Base-by-base conservation (phyloP, 2,797 vertebrate species). In the Enteromius mattozi region DNA sequence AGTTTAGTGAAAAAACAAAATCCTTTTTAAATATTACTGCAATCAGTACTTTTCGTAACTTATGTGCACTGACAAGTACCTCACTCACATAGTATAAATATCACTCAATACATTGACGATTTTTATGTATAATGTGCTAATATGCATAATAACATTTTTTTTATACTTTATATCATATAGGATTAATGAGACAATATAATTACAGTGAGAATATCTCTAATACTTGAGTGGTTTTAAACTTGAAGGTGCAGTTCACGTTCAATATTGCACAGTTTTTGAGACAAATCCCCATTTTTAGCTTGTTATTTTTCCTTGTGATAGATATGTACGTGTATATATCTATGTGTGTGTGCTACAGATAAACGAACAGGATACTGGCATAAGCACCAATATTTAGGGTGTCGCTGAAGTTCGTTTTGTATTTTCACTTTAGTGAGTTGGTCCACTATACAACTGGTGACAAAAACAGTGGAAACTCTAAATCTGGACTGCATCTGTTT, bases 231-330 rank as follows among this genome's bases (percentile, higher is more conserved):
- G 54, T 71, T 76, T 80, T 78, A 56, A 61, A 61, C 71, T 81
- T 40, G 78, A 82, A 86, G 76, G 82, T 86, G 82, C 82, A 8
- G 16, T 78, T 83, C 63, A 80, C 49, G 21, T 77, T 85, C 77
- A 77, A 80, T 88, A 88, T 85, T 88, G 87, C 85, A 87, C 87
- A 83, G 69, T 27, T 74, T 80, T 77, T 83, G 30, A 85, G 30
- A 76, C 24, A 54, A 78, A 61, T 63, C 51, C 16, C 45, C 42
- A 49, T 74, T 80, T 72, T 83, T 24, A 56, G 42, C 30, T 42
- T n/a, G 47, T 40, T 78, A 51, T 30, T 72, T 83, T 51, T 63
- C 2, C 78, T 27, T 9, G 80, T 65, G 59, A 66, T 69, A 72
- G 33, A 69, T 81, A 56, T 72, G n/a, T 40, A 72, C 19, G 37